Evolutionary conservation across 2,888 invertebrate genomes (phyloP).

Genomic region (Muschampia plurimacula): DNA sequence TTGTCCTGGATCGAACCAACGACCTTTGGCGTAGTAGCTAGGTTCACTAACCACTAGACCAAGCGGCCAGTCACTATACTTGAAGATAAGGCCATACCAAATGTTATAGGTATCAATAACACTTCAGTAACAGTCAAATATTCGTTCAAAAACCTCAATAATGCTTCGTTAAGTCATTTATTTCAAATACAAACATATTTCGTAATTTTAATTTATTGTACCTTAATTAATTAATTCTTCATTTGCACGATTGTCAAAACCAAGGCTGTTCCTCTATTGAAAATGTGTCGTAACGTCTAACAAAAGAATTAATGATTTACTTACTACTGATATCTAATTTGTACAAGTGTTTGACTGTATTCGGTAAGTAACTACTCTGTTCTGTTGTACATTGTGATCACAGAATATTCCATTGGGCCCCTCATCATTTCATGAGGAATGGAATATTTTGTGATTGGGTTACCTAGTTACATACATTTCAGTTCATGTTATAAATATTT

Average conservation of each 20-base stretch:
- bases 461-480: too few relatives aligned
- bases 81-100: too few relatives aligned
- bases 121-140: background rate
- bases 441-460: too few relatives aligned
- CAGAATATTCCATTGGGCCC: too few relatives aligned
- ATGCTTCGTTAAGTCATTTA: background rate
- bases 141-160: background rate
- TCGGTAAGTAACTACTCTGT: background rate
- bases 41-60: too few relatives aligned
- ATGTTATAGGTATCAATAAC: too few relatives aligned
- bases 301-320: constrained; percentile 64
- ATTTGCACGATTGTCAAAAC: background rate
- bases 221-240: background rate
- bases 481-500: too few relatives aligned
- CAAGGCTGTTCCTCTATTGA: background rate
- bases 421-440: too few relatives aligned
- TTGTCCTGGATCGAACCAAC: too few relatives aligned
- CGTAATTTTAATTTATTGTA: background rate
- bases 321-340: constrained; percentile 47
- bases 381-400: background rate
- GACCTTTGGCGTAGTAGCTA: too few relatives aligned
- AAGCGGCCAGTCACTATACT: too few relatives aligned
- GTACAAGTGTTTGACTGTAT: constrained; percentile 35
- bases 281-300: constrained; percentile 41
- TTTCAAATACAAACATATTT: background rate